Conservation (phyloP, 2,888 invertebrate genomes). For the Aphodius sticticus region DNA sequence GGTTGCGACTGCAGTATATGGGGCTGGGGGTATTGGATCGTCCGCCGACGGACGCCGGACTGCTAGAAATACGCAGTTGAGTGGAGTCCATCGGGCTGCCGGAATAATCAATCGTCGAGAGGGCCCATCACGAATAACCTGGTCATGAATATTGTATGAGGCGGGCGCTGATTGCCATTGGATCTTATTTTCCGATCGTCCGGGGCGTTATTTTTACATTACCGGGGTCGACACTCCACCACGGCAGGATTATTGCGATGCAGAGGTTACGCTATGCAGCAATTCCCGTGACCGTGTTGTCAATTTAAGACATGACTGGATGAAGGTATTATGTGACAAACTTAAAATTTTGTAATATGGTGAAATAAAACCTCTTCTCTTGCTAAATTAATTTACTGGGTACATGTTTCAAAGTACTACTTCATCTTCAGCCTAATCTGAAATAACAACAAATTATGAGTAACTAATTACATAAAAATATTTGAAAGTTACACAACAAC, state of each 20-base stretch:
- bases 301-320: slow-evolving; percentile 21
- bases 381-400: too few relatives aligned
- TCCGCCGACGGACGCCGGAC: background rate
- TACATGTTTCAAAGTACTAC: too few relatives aligned
- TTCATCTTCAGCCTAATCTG: background rate
- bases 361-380: background rate
- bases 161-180: slow-evolving; percentile 36
- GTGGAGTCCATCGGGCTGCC: slow-evolving; percentile 12
- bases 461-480: too few relatives aligned
- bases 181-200: slow-evolving; percentile 35
- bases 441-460: background rate
- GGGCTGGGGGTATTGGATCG: background rate
- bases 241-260: background rate
- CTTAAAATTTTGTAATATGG: slow-evolving; percentile 28
- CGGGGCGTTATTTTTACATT: slow-evolving; percentile 32
- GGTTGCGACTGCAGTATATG: background rate
- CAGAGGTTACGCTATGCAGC: background rate
- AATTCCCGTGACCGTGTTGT: slow-evolving; percentile 23
- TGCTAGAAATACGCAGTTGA: background rate
- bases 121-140: slow-evolving; percentile 35
- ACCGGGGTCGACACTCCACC: slow-evolving; percentile 21
- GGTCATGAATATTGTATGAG: slow-evolving; percentile 34
- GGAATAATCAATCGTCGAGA: slow-evolving; percentile 34
- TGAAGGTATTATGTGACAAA: slow-evolving; percentile 27
- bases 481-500: too few relatives aligned